Conservation (phyloP, 1,140 invertebrate genomes). For the Drosophila sproati region DNA sequence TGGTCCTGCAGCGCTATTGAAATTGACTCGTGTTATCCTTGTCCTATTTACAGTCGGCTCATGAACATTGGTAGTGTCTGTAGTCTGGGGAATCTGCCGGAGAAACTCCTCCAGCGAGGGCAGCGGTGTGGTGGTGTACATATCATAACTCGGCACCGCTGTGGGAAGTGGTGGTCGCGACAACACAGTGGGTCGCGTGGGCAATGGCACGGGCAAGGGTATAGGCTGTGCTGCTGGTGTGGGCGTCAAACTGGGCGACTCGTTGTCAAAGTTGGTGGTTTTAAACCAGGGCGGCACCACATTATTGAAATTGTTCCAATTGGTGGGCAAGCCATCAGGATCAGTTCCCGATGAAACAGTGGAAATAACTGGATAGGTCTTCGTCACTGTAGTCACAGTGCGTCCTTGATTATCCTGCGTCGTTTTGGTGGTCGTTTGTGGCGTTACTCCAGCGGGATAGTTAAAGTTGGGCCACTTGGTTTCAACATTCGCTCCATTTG, state of each 20-base stretch:
- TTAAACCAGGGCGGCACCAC: slow-evolving; percentile 19
- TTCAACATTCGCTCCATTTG: neutral
- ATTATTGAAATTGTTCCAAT: slow-evolving; percentile 18
- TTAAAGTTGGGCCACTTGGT: slow-evolving; percentile 28
- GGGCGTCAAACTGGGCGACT: neutral
- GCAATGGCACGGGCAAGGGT: neutral
- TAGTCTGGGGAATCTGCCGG: neutral
- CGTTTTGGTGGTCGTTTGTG: slow-evolving; percentile 52
- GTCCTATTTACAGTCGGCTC: slow-evolving; percentile 24
- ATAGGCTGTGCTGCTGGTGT: neutral
- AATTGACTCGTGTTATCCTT: slow-evolving; percentile 14
- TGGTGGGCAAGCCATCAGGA: neutral
- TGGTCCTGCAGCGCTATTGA: slow-evolving; percentile 3
- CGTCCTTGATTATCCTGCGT: slow-evolving; percentile 46
- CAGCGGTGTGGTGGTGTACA: slow-evolving; percentile 25
- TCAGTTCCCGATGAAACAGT: neutral
- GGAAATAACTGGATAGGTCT: slow-evolving; percentile 5
- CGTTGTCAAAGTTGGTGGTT: neutral
- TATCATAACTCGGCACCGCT: neutral
- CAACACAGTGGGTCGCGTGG: slow-evolving; percentile 3
- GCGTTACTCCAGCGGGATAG: slow-evolving; percentile 49
- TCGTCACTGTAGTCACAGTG: slow-evolving; percentile 49
- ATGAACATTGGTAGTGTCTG: neutral
- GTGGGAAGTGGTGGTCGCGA: slow-evolving; percentile 11
- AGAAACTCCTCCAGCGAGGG: slow-evolving; percentile 43